Evolutionary conservation across 2,113 vertebrate genomes (phyloP), one percentile per base, ranked within the genome.

Genomic region (Pelecanus crispus): DNA sequence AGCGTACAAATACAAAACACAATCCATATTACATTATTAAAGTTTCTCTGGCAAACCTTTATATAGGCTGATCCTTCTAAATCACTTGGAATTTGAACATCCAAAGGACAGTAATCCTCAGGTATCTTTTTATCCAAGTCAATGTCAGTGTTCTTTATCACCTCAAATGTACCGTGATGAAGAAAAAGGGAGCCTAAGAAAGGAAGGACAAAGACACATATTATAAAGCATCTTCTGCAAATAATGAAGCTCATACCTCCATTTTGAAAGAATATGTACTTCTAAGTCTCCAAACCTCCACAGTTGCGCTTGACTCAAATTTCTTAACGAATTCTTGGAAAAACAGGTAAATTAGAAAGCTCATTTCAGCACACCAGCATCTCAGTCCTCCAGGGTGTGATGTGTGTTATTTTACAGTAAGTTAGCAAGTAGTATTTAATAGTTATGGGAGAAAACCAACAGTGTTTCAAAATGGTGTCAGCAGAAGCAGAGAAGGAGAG

Each of bases 121-220:
- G 99, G 99, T 86, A 99, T 98, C 94, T 99, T 99, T 98, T 99
- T 99, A 97, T 99, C 99, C 93, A 99, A 96, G 96, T 99, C 99
- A 63, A 99, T 98, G 94, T 99, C 99, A 26, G 99, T 99, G 98
- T 99, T 99, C 97, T 99, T 99, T 96, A 99, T 99, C 72, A 99
- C 99, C 96, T 99, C 99, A 97, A 99, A 99, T 1, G 99, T 99
- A 62, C 99, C 99, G 7, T 99, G 99, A 96, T 99, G 99, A 83
- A 99, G 99, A 96, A 99, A 99, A 73, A 99, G 98, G 38, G 99
- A 99, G 9, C 99, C 99, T 99, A 94, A 94, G 42, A 19, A 59
- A 26, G 18, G 81, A 80, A 93, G 36, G 28, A 82, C 4, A 96
- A 52, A 79, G 72, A 92, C 58, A 90, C 14, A 49, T 1, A 22